Evolutionary conservation across 2,888 invertebrate species (phyloP).

Genomic region (Apomyelois bistriatella): DNA sequence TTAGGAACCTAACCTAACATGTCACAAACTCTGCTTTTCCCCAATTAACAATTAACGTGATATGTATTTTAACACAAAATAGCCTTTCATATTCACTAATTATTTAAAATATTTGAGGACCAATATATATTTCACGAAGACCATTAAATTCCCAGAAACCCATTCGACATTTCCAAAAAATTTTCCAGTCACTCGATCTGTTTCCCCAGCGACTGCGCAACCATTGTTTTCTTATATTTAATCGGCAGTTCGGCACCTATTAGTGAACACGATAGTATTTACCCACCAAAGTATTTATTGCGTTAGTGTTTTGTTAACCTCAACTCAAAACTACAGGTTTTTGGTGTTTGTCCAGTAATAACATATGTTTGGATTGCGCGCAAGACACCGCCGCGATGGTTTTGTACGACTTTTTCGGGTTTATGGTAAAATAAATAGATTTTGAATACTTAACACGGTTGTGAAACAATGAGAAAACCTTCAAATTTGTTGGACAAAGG

Average conservation of each 20-base stretch:
- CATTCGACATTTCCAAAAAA: background rate
- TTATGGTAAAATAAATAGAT: conserved; percentile 11
- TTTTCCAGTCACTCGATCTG: conserved; percentile 41
- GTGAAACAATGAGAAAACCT: background rate
- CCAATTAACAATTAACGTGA: too few relatives aligned
- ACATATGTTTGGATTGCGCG: conserved; percentile 56
- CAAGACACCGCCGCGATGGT: conserved; percentile 33
- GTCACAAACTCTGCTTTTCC: too few relatives aligned
- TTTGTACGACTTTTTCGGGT: background rate
- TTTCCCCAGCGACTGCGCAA: conserved; percentile 51
- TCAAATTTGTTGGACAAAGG: background rate
- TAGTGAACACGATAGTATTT: conserved; percentile 60
- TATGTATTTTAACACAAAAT: too few relatives aligned
- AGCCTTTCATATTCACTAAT: too few relatives aligned
- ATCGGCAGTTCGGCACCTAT: conserved; percentile 69
- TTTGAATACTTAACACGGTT: conserved; percentile 6
- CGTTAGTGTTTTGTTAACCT: conserved; percentile 74
- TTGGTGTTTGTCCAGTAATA: conserved; percentile 67
- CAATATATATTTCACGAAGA: too few relatives aligned
- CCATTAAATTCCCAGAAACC: too few relatives aligned
- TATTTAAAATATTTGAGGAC: too few relatives aligned
- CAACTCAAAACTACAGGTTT: conserved; percentile 69
- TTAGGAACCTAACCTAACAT: too few relatives aligned
- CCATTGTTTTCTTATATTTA: conserved; percentile 60
- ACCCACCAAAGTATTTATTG: conserved; percentile 66